phyloP scores from a whole-genome alignment of 2,113 vertebrate species.

The Osmerus mordax region DNA sequence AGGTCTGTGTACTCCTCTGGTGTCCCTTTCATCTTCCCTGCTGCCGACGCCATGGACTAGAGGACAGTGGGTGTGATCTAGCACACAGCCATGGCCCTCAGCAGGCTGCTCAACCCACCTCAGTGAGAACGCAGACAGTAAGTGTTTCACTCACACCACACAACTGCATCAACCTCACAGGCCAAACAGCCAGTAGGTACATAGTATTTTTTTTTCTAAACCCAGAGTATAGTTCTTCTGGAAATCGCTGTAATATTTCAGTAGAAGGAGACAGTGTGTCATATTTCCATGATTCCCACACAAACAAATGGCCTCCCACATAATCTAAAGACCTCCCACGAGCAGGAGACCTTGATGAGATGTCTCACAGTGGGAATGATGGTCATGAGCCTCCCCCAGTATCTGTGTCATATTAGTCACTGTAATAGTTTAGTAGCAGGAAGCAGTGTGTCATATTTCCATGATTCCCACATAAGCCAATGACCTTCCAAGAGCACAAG shows the following conservation, averaged over 20 bases:
- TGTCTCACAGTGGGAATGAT: too few relatives aligned
- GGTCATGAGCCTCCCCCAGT: too few relatives aligned
- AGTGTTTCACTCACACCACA: slow-evolving; percentile 14
- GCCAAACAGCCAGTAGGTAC: too few relatives aligned
- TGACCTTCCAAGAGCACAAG: background rate
- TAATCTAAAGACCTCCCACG: background rate
- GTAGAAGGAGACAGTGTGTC: background rate
- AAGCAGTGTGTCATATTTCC: background rate
- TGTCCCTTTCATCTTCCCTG: slow-evolving; percentile 41
- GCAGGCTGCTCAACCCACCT: slow-evolving; percentile 63
- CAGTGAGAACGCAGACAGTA: slow-evolving; percentile 67
- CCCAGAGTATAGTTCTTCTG: too few relatives aligned
- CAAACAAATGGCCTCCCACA: background rate
- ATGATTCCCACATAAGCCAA: background rate
- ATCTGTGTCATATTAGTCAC: too few relatives aligned
- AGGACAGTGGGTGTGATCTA: slow-evolving; percentile 35
- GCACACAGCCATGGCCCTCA: slow-evolving; percentile 54
- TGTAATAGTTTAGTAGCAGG: too few relatives aligned
- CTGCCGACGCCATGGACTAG: slow-evolving; percentile 64
- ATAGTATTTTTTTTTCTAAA: background rate
- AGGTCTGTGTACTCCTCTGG: slow-evolving; percentile 45
- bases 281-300: background rate
- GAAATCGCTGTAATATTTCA: too few relatives aligned
- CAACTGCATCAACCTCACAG: background rate
- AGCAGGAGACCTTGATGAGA: background rate